Base-by-base conservation (phyloP, 2,797 vertebrate genomes). In the Arctocebus calabarensis region DNA sequence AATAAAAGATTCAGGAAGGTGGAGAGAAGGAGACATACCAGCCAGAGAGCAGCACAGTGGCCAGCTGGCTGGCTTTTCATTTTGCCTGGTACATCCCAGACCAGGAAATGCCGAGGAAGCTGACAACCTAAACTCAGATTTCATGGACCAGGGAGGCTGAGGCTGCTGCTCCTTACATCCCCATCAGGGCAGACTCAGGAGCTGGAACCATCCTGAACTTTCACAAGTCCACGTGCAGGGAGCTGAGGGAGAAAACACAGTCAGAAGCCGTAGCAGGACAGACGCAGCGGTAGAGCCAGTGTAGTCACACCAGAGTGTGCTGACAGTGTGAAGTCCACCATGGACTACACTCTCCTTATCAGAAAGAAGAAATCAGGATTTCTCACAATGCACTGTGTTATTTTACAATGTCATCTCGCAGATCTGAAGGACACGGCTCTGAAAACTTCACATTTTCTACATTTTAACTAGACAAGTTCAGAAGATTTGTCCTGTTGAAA, bases 391-490 rank as follows among this genome's bases (percentile, higher is more conserved):
- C 74, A 37, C 73, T n/a, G 3, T 9, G 4, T 29, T 32, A 29
- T 62, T 90, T 90, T 68, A 45, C 95, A 95, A 73, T 13, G 12
- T 27, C 77, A 82, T 16, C 11, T 5, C 14, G 4, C 17, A 7
- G 7, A 40, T 68, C 73, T 92, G 34, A 40, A 88, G 45, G 61
- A 66, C 52, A 48, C 3, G 8, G 78, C 48, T 90, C 61, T 57
- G 27, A 32, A 82, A 90, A 68, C 68, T 25, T 29, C 34, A 5
- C 57, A 37, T 71, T 75, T 94, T 27, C 86, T 88, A 73, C 17
- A 77, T 81, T 88, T 90, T 64, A 88, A 82, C 78, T 40, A 85
- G 29, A 91, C 19, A 62, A 75, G 52, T 59, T 92, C 90, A 66
- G 25, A 79, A 73, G 37, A 29, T 64, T 11, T 68, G 55, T 89